Conservation (phyloP, 2,888 invertebrate species). For the Phyllotreta cruciferae region DNA sequence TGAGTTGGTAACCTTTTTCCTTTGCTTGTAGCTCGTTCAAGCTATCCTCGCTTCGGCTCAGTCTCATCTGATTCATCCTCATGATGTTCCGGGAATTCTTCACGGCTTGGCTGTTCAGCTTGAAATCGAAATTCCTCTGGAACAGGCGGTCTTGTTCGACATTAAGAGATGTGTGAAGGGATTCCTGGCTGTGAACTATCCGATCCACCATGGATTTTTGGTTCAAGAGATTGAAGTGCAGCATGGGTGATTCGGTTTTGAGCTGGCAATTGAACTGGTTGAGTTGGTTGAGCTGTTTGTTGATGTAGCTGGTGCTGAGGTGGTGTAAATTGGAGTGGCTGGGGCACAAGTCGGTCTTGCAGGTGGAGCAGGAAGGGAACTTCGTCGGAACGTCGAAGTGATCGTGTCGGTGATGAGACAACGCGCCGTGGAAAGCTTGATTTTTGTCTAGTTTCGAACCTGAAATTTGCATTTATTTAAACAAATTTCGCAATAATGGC, state of each 20-base stretch:
- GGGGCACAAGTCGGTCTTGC: slow-evolving; percentile 50
- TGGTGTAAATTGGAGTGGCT: slow-evolving; percentile 53
- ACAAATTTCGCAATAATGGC: background rate
- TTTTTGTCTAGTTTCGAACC: slow-evolving; percentile 41
- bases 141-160: slow-evolving; percentile 32
- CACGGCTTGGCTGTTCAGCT: slow-evolving; percentile 40
- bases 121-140: slow-evolving; percentile 41
- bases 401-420: slow-evolving; percentile 48
- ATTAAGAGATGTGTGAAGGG: slow-evolving; percentile 29
- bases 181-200: slow-evolving; percentile 46
- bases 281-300: slow-evolving; percentile 49
- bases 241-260: background rate
- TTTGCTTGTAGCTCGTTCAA: slow-evolving; percentile 49
- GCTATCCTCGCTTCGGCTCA: slow-evolving; percentile 58
- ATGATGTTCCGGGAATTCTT: slow-evolving; percentile 49
- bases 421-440: slow-evolving; percentile 52
- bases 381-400: slow-evolving; percentile 36
- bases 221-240: slow-evolving; percentile 13
- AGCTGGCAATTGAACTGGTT: slow-evolving; percentile 34
- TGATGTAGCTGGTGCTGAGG: slow-evolving; percentile 50
- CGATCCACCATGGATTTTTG: slow-evolving; percentile 32
- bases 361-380: slow-evolving; percentile 46
- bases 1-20: slow-evolving; percentile 44
- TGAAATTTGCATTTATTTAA: slow-evolving; percentile 16
- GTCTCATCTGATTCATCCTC: slow-evolving; percentile 49